Evolutionary conservation across 2,888 invertebrate genomes (phyloP), one percentile per base, ranked within the genome.

Genomic region (Dryococelus australis): DNA sequence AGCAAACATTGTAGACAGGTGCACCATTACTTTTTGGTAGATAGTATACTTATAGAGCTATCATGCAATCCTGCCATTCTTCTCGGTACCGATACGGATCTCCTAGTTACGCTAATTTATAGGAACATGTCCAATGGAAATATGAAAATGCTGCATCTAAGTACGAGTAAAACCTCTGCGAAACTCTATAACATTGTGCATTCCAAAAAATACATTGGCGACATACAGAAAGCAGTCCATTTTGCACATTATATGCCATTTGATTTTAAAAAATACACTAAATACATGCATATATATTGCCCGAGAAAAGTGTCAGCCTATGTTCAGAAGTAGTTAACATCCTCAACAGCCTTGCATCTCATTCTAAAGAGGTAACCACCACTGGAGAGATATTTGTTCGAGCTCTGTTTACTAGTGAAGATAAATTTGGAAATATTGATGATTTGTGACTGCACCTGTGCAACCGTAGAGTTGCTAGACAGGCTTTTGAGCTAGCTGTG

Each of bases 121-220:
- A 26, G 24, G 4, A 80, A 20, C 4, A 9, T 13, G 24, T 20
- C 24, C 13, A 1, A 24, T 80, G 80, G 0, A 80, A 80, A 80
- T 80, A 0, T 80, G n/a, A 80, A 80, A 35, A 35, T 35, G 24
- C 12, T 80, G 26, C 24, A 80, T 80, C 80, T 4, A 80, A 80
- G 80, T 80, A 80, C n/a, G n/a, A 80, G n/a, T 24, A 80, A 80
- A 80, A 80, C 80, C 1, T 80, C n/a, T 80, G 80, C 24, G 13
- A 24, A 80, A 80, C 26, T 3, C 4, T 80, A 80, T 80, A 26
- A 80, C 24, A 80, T 24, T 80, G 8, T n/a, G 28, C 5, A 80
- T n/a, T 80, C 80, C 80, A 80, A 80, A n/a, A 16, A 80, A 13
- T 27, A 80, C n/a, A 80, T 80, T 80, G 80, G 80, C n/a, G n/a